Evolutionary conservation across 2,888 invertebrate species (phyloP).

Genomic region (Bugula neritina): DNA sequence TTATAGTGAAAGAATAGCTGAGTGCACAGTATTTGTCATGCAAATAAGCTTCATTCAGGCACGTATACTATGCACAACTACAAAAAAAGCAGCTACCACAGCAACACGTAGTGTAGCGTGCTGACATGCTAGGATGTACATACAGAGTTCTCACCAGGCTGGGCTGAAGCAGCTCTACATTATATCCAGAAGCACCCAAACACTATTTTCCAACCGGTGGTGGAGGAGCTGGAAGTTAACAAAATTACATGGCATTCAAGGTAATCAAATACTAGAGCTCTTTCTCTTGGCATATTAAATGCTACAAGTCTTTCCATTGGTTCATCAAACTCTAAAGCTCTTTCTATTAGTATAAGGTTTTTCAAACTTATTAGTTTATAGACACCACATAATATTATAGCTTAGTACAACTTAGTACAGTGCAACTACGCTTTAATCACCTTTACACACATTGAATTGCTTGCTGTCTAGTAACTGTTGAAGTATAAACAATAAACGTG

Average conservation of each 20-base stretch:
- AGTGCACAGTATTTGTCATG: constrained; percentile 9
- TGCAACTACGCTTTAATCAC: too few relatives aligned
- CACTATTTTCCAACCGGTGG: constrained; percentile 86
- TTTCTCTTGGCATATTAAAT: too few relatives aligned
- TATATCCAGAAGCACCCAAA: constrained; percentile 52
- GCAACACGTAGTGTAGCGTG: constrained; percentile 34
- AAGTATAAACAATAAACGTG: too few relatives aligned
- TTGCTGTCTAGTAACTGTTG: too few relatives aligned
- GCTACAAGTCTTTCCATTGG: too few relatives aligned
- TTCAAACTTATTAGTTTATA: too few relatives aligned
- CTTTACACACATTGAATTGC: too few relatives aligned
- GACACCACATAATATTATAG: too few relatives aligned
- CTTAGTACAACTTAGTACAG: too few relatives aligned
- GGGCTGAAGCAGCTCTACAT: constrained; percentile 86
- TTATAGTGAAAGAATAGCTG: too few relatives aligned
- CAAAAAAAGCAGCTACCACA: constrained; percentile 32
- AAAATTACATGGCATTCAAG: constrained; percentile 59
- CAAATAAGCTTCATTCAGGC: constrained; percentile 16
- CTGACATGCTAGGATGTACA: constrained; percentile 29
- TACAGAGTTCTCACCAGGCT: constrained; percentile 64
- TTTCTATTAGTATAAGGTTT: too few relatives aligned
- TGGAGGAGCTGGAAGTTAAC: constrained; percentile 88
- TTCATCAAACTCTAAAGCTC: too few relatives aligned
- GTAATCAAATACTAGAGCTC: not conserved
- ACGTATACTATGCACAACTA: constrained; percentile 31